phyloP scores from a whole-genome alignment of 2,113 vertebrate genomes.

The Halcyon senegalensis region DNA sequence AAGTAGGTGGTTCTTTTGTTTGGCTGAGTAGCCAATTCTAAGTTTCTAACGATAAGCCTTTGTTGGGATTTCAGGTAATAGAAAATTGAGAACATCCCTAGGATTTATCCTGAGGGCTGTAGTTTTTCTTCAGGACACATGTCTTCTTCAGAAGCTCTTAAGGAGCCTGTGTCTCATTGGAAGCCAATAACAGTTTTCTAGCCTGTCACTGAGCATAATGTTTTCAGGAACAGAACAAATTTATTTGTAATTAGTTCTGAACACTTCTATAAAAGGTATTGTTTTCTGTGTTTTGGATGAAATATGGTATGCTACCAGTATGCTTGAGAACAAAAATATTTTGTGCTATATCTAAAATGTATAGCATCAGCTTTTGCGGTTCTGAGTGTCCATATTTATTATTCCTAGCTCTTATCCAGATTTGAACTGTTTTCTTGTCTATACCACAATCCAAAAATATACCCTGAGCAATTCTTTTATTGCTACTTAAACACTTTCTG shows the following conservation, averaged over 20 bases:
- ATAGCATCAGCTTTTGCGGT: background rate
- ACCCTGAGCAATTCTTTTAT: background rate
- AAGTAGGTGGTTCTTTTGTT: background rate
- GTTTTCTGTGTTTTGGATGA: background rate
- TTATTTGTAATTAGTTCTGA: background rate
- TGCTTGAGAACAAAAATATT: background rate
- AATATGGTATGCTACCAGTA: background rate
- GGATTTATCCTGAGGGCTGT: background rate
- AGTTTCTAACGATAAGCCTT: background rate
- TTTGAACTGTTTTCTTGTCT: background rate
- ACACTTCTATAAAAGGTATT: background rate
- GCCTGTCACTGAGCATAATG: background rate
- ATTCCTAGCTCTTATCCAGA: background rate
- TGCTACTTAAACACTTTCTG: background rate
- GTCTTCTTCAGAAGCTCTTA: background rate
- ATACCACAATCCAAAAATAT: background rate
- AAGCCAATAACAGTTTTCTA: background rate
- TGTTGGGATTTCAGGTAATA: background rate
- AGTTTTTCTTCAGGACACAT: background rate
- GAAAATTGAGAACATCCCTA: background rate
- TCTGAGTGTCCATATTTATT: background rate
- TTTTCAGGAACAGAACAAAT: background rate
- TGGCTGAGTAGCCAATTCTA: background rate
- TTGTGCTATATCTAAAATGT: background rate
- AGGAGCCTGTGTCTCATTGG: background rate